These are phyloP conservation scores for Lepus europaeus DNA, from an alignment of 2,113 vertebrate genomes.

Conservation along the genomic window DNA sequence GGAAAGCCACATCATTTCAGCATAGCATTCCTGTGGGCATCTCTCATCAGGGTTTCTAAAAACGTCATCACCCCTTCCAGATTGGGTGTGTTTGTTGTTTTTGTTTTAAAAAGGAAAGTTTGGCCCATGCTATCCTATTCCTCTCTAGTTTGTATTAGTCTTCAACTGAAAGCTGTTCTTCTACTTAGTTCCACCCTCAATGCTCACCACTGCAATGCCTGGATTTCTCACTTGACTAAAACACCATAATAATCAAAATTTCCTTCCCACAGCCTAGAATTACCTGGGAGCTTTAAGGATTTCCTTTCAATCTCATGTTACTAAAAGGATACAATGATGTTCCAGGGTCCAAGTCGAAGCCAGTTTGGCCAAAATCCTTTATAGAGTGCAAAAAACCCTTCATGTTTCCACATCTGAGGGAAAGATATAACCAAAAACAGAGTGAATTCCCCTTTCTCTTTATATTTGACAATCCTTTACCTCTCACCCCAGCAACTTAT, in stretches of 20 bases:
- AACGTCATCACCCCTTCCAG: constrained; percentile 35
- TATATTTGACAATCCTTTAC: constrained; percentile 52
- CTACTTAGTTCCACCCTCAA: constrained; percentile 32
- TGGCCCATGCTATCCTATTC: constrained; percentile 29
- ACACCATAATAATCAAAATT: constrained; percentile 38
- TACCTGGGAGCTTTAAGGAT: constrained; percentile 60
- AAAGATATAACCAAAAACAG: constrained; percentile 69
- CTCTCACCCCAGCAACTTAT: neutral
- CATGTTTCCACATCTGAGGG: constrained; percentile 94
- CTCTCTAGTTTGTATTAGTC: constrained; percentile 22
- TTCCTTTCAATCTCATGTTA: constrained; percentile 56
- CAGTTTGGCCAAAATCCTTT: constrained; percentile 99
- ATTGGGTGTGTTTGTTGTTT: constrained; percentile 4
- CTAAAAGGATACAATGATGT: constrained; percentile 98
- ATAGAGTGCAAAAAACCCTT: constrained; percentile 98
- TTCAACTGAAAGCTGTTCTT: constrained; percentile 49
- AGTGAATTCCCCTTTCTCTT: constrained; percentile 57
- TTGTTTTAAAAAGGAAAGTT: constrained; percentile 30
- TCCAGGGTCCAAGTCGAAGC: constrained; percentile 98
- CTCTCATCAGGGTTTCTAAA: constrained; percentile 45
- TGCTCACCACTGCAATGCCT: constrained; percentile 12
- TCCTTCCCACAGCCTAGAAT: constrained; percentile 27
- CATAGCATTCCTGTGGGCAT: neutral
- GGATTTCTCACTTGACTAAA: constrained; percentile 37
- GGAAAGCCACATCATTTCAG: neutral